Evolutionary conservation across 1,140 invertebrate genomes (phyloP), one percentile per base, ranked within the genome.

Genomic region (Aphelinus certus): DNA sequence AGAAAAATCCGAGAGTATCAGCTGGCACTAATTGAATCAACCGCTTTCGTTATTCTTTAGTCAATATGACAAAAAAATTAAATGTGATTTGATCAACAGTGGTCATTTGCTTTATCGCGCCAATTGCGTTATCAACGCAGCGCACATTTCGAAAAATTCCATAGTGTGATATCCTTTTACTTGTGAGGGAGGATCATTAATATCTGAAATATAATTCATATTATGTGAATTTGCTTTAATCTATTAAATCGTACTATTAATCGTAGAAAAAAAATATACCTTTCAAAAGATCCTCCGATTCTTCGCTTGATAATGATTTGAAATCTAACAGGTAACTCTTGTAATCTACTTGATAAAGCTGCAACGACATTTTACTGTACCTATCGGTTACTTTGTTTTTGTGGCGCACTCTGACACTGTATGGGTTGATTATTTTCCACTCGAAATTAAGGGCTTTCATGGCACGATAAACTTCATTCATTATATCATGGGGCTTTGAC

Each of bases 111-210:
- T 60, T 73, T 91, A 99, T 88, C 97, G 94, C 48, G 98, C 98
- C 65, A 99, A 89, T 82, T 99, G 97, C 65, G 97, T 98, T 80
- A 99, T 99, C 10, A 99, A 90, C 47, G 96, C 95, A 45, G 98
- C 97, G 88, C 98, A 99, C 97, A 99, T 99, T 90, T 99, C 98
- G 87, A 99, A 99, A 89, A 99, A 99, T 90, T 99, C 98, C 95
- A 99, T 98, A 3, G 97, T 99, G 86, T 99, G 97, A 83, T 99
- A 97, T 46, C 88, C 85, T 81, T 88, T 89, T 82, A 87, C 78
- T 82, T 90, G 83, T 84, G 89, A 86, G 70, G 88, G 87, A 49
- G 85, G 87, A 9, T 86, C 75, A 66, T 85, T 88, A 70, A 83
- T 79, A 80, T 88, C 86, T 86, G 67, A 76, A 80, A 80, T 53